These are phyloP conservation scores for Bos taurus DNA, from an alignment of 2,113 vertebrate species.

Conservation along the genomic window ARS-UCD2.0 NC_037336.1:63307001-63307500, in stretches of 20 bases:
- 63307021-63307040: not conserved
- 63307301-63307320: not conserved
- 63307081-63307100: not conserved
- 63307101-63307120: not conserved
- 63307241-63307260: not conserved
- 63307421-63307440: not conserved
- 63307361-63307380: not conserved
- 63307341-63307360: not conserved
- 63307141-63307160: not conserved
- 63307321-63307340: not conserved
- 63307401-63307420: not conserved
- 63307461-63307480: not conserved
- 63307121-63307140: not conserved
- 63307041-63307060: not conserved
- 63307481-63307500: not conserved
- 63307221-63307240: not conserved
- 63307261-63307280: not conserved
- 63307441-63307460: not conserved
- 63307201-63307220: not conserved
- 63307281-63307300: not conserved
- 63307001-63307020: not conserved
- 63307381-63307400: not conserved
- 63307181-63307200: not conserved
- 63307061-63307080: not conserved
- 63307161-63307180: not conserved